These are phyloP conservation scores for Chelonus insularis DNA, from an alignment of 1,140 invertebrate species.

Conservation along the genomic window DNA sequence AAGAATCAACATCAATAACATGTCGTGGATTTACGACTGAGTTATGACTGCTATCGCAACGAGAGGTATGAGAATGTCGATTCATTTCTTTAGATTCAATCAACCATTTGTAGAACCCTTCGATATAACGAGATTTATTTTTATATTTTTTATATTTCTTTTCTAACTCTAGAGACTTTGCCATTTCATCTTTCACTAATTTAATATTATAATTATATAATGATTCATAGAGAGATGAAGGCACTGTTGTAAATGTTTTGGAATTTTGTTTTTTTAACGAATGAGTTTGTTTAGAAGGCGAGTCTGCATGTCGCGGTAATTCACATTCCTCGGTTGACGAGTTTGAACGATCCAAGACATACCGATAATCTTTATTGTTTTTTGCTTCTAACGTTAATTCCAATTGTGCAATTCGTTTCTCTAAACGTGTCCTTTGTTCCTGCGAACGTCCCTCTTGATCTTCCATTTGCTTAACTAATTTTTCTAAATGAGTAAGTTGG, in stretches of 20 bases:
- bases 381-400: slow-evolving; percentile 55
- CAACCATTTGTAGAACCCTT: slow-evolving; percentile 33
- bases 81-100: slow-evolving; percentile 8
- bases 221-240: not conserved
- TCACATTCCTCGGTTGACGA: not conserved
- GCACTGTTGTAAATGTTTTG: not conserved
- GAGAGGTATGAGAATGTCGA: slow-evolving; percentile 3
- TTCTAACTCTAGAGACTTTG: not conserved
- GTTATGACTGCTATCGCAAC: slow-evolving; percentile 15
- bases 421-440: slow-evolving; percentile 64
- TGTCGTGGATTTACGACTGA: not conserved
- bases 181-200: not conserved
- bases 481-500: slow-evolving; percentile 63
- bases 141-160: slow-evolving; percentile 16
- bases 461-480: slow-evolving; percentile 64
- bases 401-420: slow-evolving; percentile 65
- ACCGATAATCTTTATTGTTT: slow-evolving; percentile 40
- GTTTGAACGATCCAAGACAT: slow-evolving; percentile 33
- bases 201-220: not conserved
- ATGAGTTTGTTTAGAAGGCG: no score
- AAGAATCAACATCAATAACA: not conserved
- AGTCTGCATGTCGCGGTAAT: not conserved
- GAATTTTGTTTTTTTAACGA: not conserved
- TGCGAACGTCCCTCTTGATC: slow-evolving; percentile 65
- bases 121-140: slow-evolving; percentile 3